These are phyloP conservation scores for Mormyrus iriodes DNA, from an alignment of 2,113 vertebrate genomes.

Conservation along the genomic window DNA sequence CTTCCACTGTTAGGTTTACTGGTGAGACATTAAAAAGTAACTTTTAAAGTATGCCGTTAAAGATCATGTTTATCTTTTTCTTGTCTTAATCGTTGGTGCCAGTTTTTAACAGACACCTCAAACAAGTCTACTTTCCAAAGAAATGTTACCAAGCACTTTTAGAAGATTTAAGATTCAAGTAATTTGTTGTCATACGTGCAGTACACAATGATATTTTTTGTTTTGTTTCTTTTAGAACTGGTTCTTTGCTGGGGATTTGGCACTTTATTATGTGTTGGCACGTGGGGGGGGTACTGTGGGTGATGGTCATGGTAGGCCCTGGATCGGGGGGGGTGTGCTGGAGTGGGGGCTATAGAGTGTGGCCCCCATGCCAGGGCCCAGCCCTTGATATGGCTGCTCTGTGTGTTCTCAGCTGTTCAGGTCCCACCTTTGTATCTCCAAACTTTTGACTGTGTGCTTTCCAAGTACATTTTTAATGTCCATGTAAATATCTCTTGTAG, in stretches of 20 bases:
- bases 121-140: background rate
- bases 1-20: background rate
- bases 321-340: background rate
- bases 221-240: background rate
- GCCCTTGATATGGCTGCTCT: background rate
- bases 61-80: background rate
- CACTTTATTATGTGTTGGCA: background rate
- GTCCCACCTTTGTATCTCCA: background rate
- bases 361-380: background rate
- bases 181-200: background rate
- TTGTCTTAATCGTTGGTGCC: too few relatives aligned
- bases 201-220: background rate
- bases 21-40: background rate
- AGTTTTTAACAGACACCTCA: background rate
- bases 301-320: background rate
- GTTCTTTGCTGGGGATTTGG: background rate
- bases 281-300: background rate
- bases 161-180: background rate
- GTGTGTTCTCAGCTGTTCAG: constrained; percentile 19
- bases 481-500: constrained; percentile 36
- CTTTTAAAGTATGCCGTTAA: background rate
- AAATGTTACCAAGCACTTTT: background rate
- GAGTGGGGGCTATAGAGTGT: background rate
- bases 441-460: background rate
- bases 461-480: constrained; percentile 20